phyloP scores from a whole-genome alignment of 1,140 invertebrate genomes.

The Camponotus vicinus region DNA sequence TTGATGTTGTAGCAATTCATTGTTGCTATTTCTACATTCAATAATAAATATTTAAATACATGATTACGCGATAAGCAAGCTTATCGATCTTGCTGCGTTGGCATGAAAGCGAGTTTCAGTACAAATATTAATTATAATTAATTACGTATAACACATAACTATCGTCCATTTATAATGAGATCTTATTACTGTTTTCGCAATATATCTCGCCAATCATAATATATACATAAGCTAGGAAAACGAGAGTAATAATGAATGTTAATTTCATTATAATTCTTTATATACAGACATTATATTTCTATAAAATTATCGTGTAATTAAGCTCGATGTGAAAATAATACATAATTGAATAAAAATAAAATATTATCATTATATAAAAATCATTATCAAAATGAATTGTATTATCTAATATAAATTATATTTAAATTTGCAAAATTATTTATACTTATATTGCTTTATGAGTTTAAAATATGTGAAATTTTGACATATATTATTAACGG shows the following conservation, averaged over 20 bases:
- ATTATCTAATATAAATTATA: background rate
- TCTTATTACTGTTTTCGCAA: conserved; percentile 1
- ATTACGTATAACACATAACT: conserved; percentile 23
- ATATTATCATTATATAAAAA: background rate
- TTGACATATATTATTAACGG: background rate
- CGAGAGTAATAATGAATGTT: conserved; percentile 21
- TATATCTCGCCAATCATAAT: conserved; percentile 24
- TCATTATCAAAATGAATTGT: background rate
- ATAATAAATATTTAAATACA: background rate
- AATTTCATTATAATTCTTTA: conserved; percentile 48
- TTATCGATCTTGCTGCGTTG: conserved; percentile 15
- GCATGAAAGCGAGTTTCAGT: conserved; percentile 29
- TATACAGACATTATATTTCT: background rate
- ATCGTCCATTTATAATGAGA: conserved; percentile 37
- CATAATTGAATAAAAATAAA: conserved; percentile 11
- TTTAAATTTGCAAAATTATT: background rate
- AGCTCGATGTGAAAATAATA: background rate
- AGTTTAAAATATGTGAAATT: background rate
- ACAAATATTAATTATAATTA: conserved; percentile 53
- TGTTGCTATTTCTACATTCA: background rate
- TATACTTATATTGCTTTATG: background rate
- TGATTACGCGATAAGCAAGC: conserved; percentile 32
- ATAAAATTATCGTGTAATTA: background rate
- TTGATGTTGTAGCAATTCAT: background rate
- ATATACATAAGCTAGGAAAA: conserved; percentile 19